Conservation (phyloP, 2,888 invertebrate species). For the Pollenia angustigena region DNA sequence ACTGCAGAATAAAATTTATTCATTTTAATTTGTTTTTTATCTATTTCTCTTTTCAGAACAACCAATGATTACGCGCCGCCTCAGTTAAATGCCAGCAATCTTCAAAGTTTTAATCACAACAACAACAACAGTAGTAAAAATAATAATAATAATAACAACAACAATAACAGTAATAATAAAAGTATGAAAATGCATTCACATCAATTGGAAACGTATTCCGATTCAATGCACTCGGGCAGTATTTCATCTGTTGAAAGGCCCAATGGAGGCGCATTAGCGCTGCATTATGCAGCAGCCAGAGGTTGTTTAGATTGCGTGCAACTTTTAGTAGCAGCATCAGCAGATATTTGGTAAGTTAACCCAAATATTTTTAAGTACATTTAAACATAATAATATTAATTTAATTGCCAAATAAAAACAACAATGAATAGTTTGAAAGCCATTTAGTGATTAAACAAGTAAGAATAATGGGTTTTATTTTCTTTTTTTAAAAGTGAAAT, state of each 20-base stretch:
- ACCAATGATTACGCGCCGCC: conserved; percentile 80
- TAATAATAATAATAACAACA: conserved; percentile 49
- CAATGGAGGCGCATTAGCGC: conserved; percentile 89
- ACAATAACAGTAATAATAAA: conserved; percentile 70
- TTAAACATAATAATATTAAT: not conserved
- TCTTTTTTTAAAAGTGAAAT: conserved; percentile 50
- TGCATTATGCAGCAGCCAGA: conserved; percentile 94
- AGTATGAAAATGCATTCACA: conserved; percentile 82
- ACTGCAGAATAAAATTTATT: not conserved
- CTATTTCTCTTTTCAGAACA: conserved; percentile 77
- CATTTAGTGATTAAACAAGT: not conserved
- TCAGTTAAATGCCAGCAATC: conserved; percentile 77
- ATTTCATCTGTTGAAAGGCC: conserved; percentile 84
- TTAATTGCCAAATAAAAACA: conserved; percentile 11
- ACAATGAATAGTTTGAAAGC: not conserved
- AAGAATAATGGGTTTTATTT: conserved; percentile 16
- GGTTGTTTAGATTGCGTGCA: conserved; percentile 94
- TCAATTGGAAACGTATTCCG: conserved; percentile 80
- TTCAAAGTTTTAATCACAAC: conserved; percentile 71
- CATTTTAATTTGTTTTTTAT: conserved; percentile 26
- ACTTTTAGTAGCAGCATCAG: conserved; percentile 90
- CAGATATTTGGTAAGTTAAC: conserved; percentile 89
- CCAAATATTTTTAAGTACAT: conserved; percentile 25
- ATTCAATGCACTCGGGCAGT: conserved; percentile 82
- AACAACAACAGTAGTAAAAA: conserved; percentile 67